Percentiles rank a stretch among this genome's conserved stretches.
Conservation (phyloP, 2,797 vertebrate genomes). For the Taenioides sp. region DNA sequence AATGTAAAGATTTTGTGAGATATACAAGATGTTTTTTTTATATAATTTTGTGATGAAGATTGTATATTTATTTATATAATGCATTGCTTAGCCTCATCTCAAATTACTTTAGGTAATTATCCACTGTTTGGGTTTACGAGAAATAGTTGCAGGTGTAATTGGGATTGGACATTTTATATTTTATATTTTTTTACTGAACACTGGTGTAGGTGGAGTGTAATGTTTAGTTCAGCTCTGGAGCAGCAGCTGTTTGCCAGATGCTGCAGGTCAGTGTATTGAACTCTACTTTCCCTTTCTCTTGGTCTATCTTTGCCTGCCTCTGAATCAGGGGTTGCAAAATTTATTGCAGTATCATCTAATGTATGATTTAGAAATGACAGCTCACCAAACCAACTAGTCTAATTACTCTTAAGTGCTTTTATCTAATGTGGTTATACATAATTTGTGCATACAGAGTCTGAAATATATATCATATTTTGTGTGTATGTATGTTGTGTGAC, state of each 20-base stretch:
- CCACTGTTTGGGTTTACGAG: too few species aligned
- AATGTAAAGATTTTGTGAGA: too few species aligned
- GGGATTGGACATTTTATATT: neutral
- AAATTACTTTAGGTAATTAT: too few species aligned
- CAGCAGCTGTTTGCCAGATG: conserved; percentile 54
- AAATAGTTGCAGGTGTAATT: neutral
- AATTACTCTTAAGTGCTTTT: neutral
- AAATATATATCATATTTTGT: neutral
- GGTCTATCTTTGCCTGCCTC: conserved; percentile 43
- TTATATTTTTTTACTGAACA: neutral
- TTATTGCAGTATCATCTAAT: neutral
- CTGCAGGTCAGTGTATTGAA: conserved; percentile 23
- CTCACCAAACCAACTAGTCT: neutral
- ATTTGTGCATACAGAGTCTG: neutral
- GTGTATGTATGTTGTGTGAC: too few species aligned
- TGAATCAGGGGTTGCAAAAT: conserved; percentile 76
- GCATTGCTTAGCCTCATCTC: too few species aligned
- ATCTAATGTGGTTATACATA: neutral
- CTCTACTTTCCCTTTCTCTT: conserved; percentile 19
- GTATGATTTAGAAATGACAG: neutral
- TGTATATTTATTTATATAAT: too few species aligned
- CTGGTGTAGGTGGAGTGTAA: neutral
- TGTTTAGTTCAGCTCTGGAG: conserved; percentile 15
- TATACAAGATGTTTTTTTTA: too few species aligned
- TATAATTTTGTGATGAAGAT: too few species aligned